phyloP scores from a whole-genome alignment of 1,140 invertebrate species.

The Goniozus legneri region DNA sequence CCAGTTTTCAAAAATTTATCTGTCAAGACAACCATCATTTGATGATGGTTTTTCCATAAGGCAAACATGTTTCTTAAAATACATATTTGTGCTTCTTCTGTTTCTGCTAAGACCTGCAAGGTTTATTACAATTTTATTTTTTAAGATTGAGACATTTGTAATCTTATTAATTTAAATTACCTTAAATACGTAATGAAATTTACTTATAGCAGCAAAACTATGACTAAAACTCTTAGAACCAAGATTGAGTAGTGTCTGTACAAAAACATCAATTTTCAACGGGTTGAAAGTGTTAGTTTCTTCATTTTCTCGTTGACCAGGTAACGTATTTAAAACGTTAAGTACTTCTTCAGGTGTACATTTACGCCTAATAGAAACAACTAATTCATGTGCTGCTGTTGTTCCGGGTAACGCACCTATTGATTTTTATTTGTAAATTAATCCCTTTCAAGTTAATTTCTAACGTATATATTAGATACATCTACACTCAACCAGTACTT shows the following conservation, averaged over 20 bases:
- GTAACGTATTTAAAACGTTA: slow-evolving; percentile 82
- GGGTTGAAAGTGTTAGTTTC: slow-evolving; percentile 77
- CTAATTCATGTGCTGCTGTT: slow-evolving; percentile 77
- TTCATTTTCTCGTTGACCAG: slow-evolving; percentile 71
- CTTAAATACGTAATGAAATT: slow-evolving; percentile 94
- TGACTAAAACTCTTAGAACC: slow-evolving; percentile 98
- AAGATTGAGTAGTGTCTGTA: slow-evolving; percentile 88
- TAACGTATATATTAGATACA: no score
- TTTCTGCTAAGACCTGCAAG: slow-evolving; percentile 76
- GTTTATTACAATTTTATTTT: slow-evolving; percentile 6
- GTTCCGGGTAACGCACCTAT: slow-evolving; percentile 78
- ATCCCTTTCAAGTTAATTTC: no score
- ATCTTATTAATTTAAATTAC: slow-evolving; percentile 45
- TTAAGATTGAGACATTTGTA: no score
- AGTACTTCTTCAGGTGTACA: slow-evolving; percentile 88
- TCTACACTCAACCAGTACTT: slow-evolving; percentile 42
- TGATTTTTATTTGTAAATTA: no score
- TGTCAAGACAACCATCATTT: slow-evolving; percentile 94
- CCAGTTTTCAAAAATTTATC: slow-evolving; percentile 98
- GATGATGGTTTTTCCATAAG: slow-evolving; percentile 91
- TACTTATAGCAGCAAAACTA: slow-evolving; percentile 94
- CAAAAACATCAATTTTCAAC: slow-evolving; percentile 94
- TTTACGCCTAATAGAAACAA: slow-evolving; percentile 81
- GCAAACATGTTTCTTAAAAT: slow-evolving; percentile 91
- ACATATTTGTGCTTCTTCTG: slow-evolving; percentile 94